Evolutionary conservation across 2,797 vertebrate genomes (phyloP), one percentile per base, ranked within the genome.

Genomic region (Nothura maculosa): DNA sequence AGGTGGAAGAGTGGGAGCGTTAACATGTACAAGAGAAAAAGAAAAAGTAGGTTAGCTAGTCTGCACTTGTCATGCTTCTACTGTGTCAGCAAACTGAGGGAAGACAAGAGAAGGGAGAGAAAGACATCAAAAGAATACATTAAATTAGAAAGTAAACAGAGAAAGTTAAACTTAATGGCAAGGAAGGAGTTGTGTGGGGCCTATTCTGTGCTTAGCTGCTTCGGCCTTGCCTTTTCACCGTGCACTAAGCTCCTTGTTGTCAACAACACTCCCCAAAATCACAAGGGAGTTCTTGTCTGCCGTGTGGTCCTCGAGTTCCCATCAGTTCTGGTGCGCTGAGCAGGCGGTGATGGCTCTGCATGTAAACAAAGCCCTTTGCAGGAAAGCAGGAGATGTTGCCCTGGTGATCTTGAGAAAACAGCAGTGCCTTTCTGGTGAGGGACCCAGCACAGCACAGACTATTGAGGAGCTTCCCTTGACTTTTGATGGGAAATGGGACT

Each of bases 111-210:
- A 82, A 88, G 87, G 87, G 85, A 92, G 88, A 87, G 94, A 61
- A 81, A 80, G 80, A 94, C 90, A 96, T 96, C 95, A 96, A 96
- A 96, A 91, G 96, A 95, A 96, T 96, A 91, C 70, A 91, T 96
- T 96, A 94, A 94, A 95, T 94, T 93, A 85, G 91, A 92, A 95
- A 89, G 87, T 94, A 95, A 94, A 95, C 89, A 91, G 87, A 61
- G 68, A 67, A 94, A 95, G 95, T 94, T 93, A 42, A 93, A 92
- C 62, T 95, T 87, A 6, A 93, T 76, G 15, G 90, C 74, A 16
- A 89, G 89, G 24, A 45, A 50, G 96, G 97, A 96, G 96, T 84
- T 96, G 82, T 81, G 12, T 0, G 9, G 73, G 81, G 58, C 40
- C 47, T 62, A 5, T 58, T 50, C 45, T 3, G 38, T 6, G 77